Evolutionary conservation across 2,113 vertebrate species (phyloP), one percentile per base, ranked within the genome.

Genomic region (Dermatemys mawii): DNA sequence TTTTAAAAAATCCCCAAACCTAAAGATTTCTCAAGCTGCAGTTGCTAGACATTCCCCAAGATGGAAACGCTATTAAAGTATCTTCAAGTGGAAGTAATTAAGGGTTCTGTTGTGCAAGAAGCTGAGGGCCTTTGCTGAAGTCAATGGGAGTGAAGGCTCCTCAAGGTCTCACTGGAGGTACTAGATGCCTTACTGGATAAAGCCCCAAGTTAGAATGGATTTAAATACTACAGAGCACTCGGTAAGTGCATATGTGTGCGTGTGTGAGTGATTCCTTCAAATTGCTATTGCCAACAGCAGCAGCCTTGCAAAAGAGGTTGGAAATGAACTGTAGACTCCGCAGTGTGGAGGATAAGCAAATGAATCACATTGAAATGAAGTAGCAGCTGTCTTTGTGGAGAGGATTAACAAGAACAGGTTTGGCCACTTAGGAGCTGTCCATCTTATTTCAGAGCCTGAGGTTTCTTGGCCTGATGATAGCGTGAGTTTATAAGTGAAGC

Each of bases 191-290:
- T 53, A 67, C 0, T 2, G 32, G 60, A 82, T 81, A 85, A 95
- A 81, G 38, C 38, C 63, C 38, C 67, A 41, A 24, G 10, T 76
- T 44, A 27, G 44, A 73, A 26, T 29, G 35, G 26, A 50, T 7
- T 76, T 19, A 50, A 91, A 41, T 53, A 91, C 44, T 92, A 84
- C 85, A 60, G 90, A 76, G 51, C 27, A 27, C 26, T 84, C 24
- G 83, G 32, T 48, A 80, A 49, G 60, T 80, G 63, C 2, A 3
- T 17, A 63, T 35, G 14, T 63, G 57, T 32, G 26, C 27, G 6
- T 4, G 5, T 38, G 63, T 11, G n/a, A 70, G n/a, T 38, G 63
- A 70, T 22, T 70, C 12, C 41, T 85, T 81, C 46, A 83, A 91
- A 83, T 46, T 24, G 92, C 92, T 27, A 55, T 87, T 78, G 26